Evolutionary conservation across 2,797 vertebrate species (phyloP), one percentile per base, ranked within the genome.

Genomic region (Mallotus villosus): DNA sequence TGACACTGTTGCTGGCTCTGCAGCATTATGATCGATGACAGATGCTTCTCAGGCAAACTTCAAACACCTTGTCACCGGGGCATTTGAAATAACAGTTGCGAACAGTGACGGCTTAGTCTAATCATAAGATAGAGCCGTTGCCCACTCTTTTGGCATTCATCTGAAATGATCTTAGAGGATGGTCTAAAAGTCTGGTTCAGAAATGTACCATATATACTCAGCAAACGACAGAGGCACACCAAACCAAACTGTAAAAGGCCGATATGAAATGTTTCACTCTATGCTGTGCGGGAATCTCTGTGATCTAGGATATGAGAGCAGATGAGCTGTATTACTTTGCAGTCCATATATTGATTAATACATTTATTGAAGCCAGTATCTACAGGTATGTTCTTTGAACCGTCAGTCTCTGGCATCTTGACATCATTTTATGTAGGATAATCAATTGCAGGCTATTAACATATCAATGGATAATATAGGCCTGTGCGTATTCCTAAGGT

Each of bases 1-100:
- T 92, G 84, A 91, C 82, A 84, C 82, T 78, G 67, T 80, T 75
- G 74, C 72, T 84, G 74, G 79, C 78, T 79, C 82, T 71, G 72
- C 63, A 78, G 83, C 84, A 84, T 83, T 85, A 82, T 83, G 89
- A 82, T 85, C 85, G 86, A 90, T 89, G 88, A 81, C 68, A 86
- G 85, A 88, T 84, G 78, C 85, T 79, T 83, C 74, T 82, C 60
- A 61, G 65, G 76, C 73, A 34, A 79, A 74, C 82, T 84, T 86
- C 70, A 82, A 78, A 66, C 74, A 82, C 80, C 73, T 80, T 77
- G 82, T 81, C 72, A 87, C 81, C 73, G 73, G 83, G 60, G 55
- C 25, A 66, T 82, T 67, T 61, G 55, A 71, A 81, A 83, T 74
- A 83, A 83, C 87, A 82, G 72, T 84, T 81, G 73, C 69, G 81